phyloP scores from a whole-genome alignment of 53 echinoderm and acorn worm genomes.

The Echinarachnius parma region DNA sequence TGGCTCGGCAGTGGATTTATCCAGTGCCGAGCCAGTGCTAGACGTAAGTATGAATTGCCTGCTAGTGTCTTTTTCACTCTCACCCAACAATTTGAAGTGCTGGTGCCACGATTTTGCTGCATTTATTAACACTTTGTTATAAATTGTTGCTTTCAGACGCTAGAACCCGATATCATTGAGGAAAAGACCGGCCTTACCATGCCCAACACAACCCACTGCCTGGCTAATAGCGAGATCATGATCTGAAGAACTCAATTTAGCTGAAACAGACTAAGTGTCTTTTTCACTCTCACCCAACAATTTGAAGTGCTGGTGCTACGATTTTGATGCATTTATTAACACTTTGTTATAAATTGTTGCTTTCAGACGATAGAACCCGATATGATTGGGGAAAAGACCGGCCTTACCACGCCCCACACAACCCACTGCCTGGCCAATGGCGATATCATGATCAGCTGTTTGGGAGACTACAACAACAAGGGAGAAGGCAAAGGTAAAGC shows the following conservation, averaged over 20 bases:
- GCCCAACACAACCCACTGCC: constrained; percentile 94
- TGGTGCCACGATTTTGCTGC: too few species aligned
- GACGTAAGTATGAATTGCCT: too few species aligned
- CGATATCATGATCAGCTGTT: constrained; percentile 87
- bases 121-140: too few species aligned
- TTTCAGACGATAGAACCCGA: constrained; percentile 82
- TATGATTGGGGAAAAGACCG: constrained; percentile 58
- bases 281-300: neutral
- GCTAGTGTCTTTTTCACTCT: too few species aligned
- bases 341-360: too few species aligned
- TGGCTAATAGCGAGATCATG: constrained; percentile 85
- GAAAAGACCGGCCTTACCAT: constrained; percentile 58
- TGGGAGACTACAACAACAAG: constrained; percentile 79
- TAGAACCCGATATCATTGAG: constrained; percentile 79
- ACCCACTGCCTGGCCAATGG: constrained; percentile 91
- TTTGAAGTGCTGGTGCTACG: neutral
- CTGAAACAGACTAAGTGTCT: too few species aligned
- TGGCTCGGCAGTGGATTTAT: too few species aligned
- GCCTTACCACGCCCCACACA: constrained; percentile 77
- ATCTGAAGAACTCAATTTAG: too few species aligned
- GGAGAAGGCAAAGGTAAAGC: constrained; percentile 88
- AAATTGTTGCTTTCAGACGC: too few species aligned
- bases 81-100: too few species aligned
- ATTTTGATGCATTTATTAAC: too few species aligned
- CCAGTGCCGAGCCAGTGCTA: too few species aligned